Evolutionary conservation across 2,797 vertebrate species (phyloP), one percentile per base, ranked within the genome.

Genomic region (Amniataba percoides): DNA sequence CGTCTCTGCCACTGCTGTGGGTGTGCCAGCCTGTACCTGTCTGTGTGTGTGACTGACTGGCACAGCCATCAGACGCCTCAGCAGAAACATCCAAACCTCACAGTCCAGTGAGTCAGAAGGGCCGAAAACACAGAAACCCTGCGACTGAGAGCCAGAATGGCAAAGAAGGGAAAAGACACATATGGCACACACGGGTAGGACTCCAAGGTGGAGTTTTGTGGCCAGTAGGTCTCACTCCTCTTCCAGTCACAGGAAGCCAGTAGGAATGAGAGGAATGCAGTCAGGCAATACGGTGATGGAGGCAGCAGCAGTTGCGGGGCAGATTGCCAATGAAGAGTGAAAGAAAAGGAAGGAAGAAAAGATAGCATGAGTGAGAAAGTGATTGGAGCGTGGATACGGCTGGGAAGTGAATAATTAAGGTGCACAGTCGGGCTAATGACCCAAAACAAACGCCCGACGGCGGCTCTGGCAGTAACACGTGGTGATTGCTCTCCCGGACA

Each of bases 191-290:
- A 84, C 78, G 79, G 69, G 68, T 77, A 74, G 76, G 74, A 87
- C 86, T 89, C 79, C 73, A 87, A 89, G 88, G 86, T 91, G 73
- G 63, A 87, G 84, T 77, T 87, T 80, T 92, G 88, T 80, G 87
- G 87, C 89, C 90, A 71, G 86, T 82, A 87, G 88, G 89, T 68
- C 82, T 90, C 72, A 56, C 80, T 90, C 39, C 49, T 88, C 85
- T 88, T 86, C 81, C 86, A 91, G 89, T 92, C 84, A 93, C 93
- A 95, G 93, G 93, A 94, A 94, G 92, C 88, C 82, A 78, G 78
- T 71, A 82, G 94, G 93, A 94, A 95, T 94, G 92, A 88, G 77
- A 91, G 73, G 94, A 94, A 95, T 95, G 94, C 89, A 88, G 92
- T 87, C 90, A 89, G 75, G 92, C 90, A 92, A 87, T 87, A 87